These are phyloP conservation scores for Sitta europaea DNA, from an alignment of 2,113 vertebrate genomes.

Conservation along the genomic window DNA sequence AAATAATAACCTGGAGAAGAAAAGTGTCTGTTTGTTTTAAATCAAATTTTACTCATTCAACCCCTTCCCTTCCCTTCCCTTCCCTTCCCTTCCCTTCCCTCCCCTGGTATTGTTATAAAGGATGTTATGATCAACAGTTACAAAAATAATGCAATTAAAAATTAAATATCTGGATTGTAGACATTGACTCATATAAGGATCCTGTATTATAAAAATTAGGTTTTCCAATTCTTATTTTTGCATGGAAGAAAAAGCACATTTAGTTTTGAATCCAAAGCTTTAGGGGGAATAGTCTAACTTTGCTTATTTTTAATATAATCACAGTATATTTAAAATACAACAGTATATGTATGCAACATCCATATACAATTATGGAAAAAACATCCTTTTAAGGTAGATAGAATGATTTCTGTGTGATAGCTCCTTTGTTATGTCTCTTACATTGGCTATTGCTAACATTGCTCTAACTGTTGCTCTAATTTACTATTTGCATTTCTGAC, in stretches of 20 bases:
- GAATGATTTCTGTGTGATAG: not conserved
- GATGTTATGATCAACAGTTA: not conserved
- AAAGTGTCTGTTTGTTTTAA: not conserved
- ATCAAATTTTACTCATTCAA: not conserved
- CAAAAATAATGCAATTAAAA: not conserved
- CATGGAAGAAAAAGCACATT: not conserved
- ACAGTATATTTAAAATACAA: not conserved
- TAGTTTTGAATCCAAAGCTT: not conserved
- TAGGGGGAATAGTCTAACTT: not conserved
- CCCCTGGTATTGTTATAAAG: not conserved
- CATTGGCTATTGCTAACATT: not conserved
- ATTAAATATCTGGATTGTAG: not conserved
- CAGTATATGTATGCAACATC: not conserved
- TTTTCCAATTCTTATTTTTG: not conserved
- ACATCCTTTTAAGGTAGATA: not conserved
- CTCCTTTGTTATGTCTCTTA: not conserved
- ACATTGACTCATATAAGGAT: not conserved
- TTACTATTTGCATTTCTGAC: not conserved
- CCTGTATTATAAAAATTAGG: not conserved
- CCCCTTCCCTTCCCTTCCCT: too few relatives aligned
- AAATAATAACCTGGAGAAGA: not conserved
- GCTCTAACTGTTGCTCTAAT: not conserved
- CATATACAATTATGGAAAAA: not conserved
- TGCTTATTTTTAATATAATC: not conserved
- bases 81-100: too few relatives aligned